These are phyloP conservation scores for Zosterops pallidus DNA, from an alignment of 2,113 vertebrate genomes.

Conservation along the genomic window DNA sequence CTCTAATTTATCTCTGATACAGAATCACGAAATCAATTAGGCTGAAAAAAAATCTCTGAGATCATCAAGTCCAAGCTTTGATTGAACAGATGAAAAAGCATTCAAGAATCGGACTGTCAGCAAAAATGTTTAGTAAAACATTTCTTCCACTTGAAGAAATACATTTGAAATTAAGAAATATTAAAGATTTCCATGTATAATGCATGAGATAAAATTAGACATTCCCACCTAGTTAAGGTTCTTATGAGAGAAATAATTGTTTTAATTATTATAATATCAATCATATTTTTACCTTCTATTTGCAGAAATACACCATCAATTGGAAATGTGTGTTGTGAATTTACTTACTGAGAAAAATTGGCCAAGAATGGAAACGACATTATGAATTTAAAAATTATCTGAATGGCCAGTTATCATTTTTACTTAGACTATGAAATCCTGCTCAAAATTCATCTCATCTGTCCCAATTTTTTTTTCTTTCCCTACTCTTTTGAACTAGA, in stretches of 20 bases:
- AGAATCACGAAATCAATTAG: not conserved
- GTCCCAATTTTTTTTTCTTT: not conserved
- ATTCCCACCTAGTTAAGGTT: not conserved
- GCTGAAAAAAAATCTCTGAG: not conserved
- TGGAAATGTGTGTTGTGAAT: not conserved
- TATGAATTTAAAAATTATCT: not conserved
- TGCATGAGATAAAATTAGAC: not conserved
- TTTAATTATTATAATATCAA: not conserved
- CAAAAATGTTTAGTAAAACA: not conserved
- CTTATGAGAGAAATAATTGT: not conserved
- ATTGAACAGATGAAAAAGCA: not conserved
- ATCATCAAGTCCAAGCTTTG: not conserved
- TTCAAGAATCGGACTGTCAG: not conserved
- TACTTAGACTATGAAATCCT: not conserved
- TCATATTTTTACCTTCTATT: not conserved
- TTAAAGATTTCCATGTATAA: not conserved
- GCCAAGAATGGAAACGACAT: not conserved
- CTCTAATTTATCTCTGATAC: not conserved
- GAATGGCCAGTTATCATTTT: not conserved
- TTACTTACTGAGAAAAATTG: not conserved
- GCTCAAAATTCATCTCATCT: not conserved
- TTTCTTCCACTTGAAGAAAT: not conserved
- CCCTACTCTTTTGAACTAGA: not conserved
- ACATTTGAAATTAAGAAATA: not conserved
- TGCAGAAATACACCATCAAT: not conserved